Conservation (phyloP, 2,888 invertebrate genomes). For the Cylindroiulus punctatus region DNA sequence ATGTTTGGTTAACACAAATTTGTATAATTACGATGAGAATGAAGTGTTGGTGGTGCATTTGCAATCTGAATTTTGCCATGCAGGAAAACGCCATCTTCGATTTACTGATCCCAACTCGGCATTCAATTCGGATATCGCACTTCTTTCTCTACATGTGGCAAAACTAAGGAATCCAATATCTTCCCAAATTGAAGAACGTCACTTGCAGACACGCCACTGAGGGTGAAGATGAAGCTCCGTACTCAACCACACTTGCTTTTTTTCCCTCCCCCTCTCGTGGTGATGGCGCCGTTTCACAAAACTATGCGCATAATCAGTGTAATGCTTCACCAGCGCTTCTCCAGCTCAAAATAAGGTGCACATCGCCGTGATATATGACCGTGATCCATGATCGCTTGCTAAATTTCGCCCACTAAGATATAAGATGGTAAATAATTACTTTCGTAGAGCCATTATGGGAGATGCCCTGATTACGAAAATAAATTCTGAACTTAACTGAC, state of each 20-base stretch:
- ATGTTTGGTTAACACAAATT: too few species aligned
- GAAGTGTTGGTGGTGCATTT: too few species aligned
- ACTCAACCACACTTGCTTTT: slow-evolving; percentile 37
- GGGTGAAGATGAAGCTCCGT: slow-evolving; percentile 1
- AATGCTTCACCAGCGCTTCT: slow-evolving; percentile 1
- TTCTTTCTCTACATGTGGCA: not conserved
- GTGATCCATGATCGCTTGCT: not conserved
- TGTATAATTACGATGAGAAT: too few species aligned
- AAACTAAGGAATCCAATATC: not conserved
- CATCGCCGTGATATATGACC: not conserved
- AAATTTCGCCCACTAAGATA: too few species aligned
- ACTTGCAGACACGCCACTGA: slow-evolving; percentile 3
- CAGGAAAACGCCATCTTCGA: too few species aligned
- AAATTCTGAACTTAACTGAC: too few species aligned
- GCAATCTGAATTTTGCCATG: too few species aligned
- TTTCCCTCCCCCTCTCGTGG: slow-evolving; percentile 24
- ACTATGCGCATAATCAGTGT: slow-evolving; percentile 45
- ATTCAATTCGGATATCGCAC: not conserved
- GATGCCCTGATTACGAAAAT: too few species aligned
- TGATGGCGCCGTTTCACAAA: slow-evolving; percentile 1
- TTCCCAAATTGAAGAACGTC: slow-evolving; percentile 17
- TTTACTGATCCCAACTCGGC: not conserved
- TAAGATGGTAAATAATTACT: too few species aligned
- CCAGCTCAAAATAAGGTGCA: slow-evolving; percentile 2
- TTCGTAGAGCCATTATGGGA: too few species aligned